Base-by-base conservation (phyloP, 1,140 invertebrate genomes). In the Hirudo medicinalis region DNA sequence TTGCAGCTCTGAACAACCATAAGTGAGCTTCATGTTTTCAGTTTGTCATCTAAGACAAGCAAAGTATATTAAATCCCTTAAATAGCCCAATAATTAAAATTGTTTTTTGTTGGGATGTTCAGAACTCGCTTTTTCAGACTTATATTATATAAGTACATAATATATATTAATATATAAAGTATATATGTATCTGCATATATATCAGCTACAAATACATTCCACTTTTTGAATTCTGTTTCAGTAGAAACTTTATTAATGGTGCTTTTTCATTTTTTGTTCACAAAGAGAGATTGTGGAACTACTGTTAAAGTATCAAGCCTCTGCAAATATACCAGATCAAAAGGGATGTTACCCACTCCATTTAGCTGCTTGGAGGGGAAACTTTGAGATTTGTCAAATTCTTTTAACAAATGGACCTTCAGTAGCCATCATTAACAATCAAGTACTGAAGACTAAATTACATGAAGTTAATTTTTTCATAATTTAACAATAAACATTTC, bases 331-430 rank as follows among this genome's bases (percentile, higher is more conserved):
- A 53, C 86, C 89, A 53, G 91, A 93, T 78, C 85, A 85, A 60
- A 88, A 90, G 78, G 91, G 91, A 20, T 92, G 90, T 60, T 90
- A 89, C 5, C 89, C 92, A 15, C 83, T 94, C 57, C 91, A 94
- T 82, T 83, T 94, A 79, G 90, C 91, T 57, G 89, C 91, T 72
- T 94, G 91, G 91, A 90, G 89, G 20, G 91, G 91, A 15, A 88
- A 92, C 79, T 85, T 87, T 57, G 88, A 91, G 74, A 90, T 93
- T 76, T 90, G 92, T 60, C 83, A 87, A 75, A 80, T 91, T 75
- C 84, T 94, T 69, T 83, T 93, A 36, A 88, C 85, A 69, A 87
- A 89, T 78, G 88, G 89, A 32, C 88, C 88, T 71, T 87, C 87
- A 22, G 85, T 88, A 72, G 88, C 90, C 73, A 89, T 89, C 78